Base-by-base conservation (phyloP, 2,797 vertebrate species). In the Acipenser transmontanus region DNA sequence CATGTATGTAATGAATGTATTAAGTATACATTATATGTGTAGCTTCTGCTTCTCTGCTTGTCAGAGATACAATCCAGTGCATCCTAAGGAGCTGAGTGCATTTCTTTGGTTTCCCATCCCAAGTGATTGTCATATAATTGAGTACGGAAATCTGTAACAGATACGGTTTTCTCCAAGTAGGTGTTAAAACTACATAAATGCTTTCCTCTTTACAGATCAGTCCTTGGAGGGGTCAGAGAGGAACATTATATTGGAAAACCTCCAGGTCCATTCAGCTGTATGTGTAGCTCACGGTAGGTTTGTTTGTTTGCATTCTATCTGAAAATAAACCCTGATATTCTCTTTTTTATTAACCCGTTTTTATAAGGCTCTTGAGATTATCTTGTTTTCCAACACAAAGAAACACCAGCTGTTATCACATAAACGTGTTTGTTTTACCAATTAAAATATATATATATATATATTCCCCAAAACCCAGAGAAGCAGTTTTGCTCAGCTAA, bases 131-230 rank as follows among this genome's bases (percentile, higher is more conserved):
- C 17, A 7, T 50, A 6, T 66, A 66, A 70, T 57, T 59, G 57
- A 11, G 14, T 13, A 61, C 8, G 8, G 6, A 47, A 49, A 34
- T 62, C 34, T 63, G 52, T 63, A 47, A 48, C 52, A 14, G 54
- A 50, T 70, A 54, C 17, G 8, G 59, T 63, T 66, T 66, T 65
- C 17, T 13, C 69, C 66, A 66, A 66, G 61, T 60, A 57, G 65
- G 57, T 51, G 61, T 61, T 66, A 50, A 50, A 11, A 60, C 48
- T 49, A 49, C 66, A 47, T 54, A 12, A 47, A 54, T 49, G 12
- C 13, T 57, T 59, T 47, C 47, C 60, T 48, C 51, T 48, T 34
- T 56, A 47, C 14, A 61, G 60, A 61, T 9, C 17, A 61, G 60
- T 61, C 60, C 60, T 61, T 61, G 17, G 50, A 68, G 17, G 47